Evolutionary conservation across 2,888 invertebrate genomes (phyloP).

Genomic region (Drosophila macrospina): DNA sequence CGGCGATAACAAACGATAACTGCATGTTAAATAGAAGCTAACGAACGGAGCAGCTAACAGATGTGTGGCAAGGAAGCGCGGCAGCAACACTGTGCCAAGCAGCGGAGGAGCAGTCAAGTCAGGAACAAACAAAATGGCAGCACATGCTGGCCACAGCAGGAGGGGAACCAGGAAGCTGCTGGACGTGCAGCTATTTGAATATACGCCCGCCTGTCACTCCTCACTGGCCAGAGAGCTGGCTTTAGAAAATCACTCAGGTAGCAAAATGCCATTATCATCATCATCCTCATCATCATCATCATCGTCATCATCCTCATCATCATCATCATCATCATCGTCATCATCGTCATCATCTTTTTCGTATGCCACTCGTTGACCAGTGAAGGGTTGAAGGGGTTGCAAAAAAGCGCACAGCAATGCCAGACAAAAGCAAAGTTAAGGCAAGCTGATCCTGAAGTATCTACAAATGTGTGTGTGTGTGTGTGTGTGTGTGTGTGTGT

Average conservation of each 20-base stretch:
- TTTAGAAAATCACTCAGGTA: conserved; percentile 84
- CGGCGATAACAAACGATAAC: conserved; percentile 85
- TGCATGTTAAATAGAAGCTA: conserved; percentile 84
- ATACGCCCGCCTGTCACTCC: conserved; percentile 1
- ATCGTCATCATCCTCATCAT: conserved; percentile 43
- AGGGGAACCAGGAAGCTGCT: conserved; percentile 30
- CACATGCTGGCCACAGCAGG: conserved; percentile 59
- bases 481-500: conserved; percentile 31
- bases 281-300: conserved; percentile 51
- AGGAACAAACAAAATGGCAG: conserved; percentile 57
- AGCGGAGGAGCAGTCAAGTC: conserved; percentile 11
- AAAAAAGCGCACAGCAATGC: conserved; percentile 69
- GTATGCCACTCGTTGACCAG: conserved; percentile 30
- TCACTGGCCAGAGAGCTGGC: conserved; percentile 48
- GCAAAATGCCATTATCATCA: conserved; percentile 76
- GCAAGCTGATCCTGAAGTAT: conserved; percentile 62
- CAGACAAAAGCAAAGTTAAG: conserved; percentile 76
- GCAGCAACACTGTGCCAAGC: conserved; percentile 20
- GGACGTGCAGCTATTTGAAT: conserved; percentile 82
- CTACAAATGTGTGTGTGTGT: conserved; percentile 32
- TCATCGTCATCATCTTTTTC: neutral
- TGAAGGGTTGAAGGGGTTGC: conserved; percentile 56
- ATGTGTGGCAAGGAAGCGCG: too few relatives aligned
- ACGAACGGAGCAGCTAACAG: conserved; percentile 48
- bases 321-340: conserved; percentile 35